Evolutionary conservation across 2,888 invertebrate genomes (phyloP).

Genomic region (Ashinkailepas kermadecensis): DNA sequence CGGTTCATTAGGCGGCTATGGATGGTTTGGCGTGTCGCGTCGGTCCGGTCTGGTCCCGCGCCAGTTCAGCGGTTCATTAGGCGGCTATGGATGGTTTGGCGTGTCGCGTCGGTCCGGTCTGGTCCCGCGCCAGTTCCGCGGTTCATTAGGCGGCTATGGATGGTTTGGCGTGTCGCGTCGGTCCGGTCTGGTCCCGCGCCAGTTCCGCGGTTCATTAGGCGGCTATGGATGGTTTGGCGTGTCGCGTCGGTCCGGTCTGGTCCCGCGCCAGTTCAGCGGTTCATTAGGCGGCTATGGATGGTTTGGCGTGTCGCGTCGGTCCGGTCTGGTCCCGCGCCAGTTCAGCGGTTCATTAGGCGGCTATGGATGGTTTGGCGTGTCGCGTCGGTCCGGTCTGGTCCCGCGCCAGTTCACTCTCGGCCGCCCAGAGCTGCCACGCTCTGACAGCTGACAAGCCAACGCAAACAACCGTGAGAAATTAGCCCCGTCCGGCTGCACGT

Average conservation of each 20-base stretch:
- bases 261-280: no score
- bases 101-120: neutral
- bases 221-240: neutral
- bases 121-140: no score
- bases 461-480: no score
- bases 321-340: no score
- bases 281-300: constrained; percentile 2
- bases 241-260: neutral
- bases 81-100: neutral
- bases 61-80: neutral
- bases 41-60: no score
- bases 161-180: neutral
- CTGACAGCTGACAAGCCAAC: no score
- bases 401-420: no score
- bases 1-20: neutral
- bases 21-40: neutral
- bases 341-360: neutral
- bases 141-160: neutral
- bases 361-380: neutral
- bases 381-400: neutral
- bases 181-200: no score
- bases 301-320: neutral
- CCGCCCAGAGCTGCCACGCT: no score
- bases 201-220: neutral
- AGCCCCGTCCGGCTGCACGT: no score